phyloP scores from a whole-genome alignment of 2,888 invertebrate species.

The Lacanobia oleracea region DNA sequence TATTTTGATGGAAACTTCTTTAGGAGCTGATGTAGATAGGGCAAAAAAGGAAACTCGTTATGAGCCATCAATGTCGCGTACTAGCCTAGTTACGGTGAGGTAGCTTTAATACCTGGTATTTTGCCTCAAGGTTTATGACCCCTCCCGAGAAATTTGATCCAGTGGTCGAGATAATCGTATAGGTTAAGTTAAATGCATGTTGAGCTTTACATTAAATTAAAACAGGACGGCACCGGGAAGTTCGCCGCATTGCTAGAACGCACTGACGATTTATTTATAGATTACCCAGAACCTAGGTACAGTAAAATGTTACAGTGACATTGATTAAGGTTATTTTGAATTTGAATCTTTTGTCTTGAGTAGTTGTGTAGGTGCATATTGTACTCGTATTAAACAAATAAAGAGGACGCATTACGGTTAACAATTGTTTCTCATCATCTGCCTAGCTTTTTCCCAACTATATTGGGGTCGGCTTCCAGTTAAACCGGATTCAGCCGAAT shows the following conservation, averaged over 20 bases:
- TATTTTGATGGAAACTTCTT: conserved; percentile 20
- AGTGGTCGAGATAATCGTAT: conserved; percentile 37
- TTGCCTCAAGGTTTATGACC: conserved; percentile 28
- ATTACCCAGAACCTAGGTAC: neutral
- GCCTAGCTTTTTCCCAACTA: no score
- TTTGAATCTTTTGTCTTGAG: no score
- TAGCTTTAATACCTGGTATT: conserved; percentile 31
- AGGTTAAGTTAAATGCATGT: conserved; percentile 12
- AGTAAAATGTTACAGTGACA: neutral
- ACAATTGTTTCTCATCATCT: no score
- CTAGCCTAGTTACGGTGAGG: conserved; percentile 2
- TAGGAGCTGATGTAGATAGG: conserved; percentile 10
- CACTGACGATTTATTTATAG: conserved; percentile 22
- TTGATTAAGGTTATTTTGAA: neutral
- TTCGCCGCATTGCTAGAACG: neutral
- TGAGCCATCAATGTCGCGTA: conserved; percentile 1
- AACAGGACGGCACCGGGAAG: conserved; percentile 6
- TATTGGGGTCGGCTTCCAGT: no score
- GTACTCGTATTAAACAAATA: no score
- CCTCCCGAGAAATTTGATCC: conserved; percentile 29
- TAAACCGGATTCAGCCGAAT: no score
- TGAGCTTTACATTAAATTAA: conserved; percentile 1
- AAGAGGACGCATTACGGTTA: no score
- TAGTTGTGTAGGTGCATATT: no score
- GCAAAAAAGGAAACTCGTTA: conserved; percentile 6